Percentiles rank a stretch among this genome's conserved stretches.
Conservation (phyloP, 2,888 invertebrate genomes). For the Lasioglossum morio region DNA sequence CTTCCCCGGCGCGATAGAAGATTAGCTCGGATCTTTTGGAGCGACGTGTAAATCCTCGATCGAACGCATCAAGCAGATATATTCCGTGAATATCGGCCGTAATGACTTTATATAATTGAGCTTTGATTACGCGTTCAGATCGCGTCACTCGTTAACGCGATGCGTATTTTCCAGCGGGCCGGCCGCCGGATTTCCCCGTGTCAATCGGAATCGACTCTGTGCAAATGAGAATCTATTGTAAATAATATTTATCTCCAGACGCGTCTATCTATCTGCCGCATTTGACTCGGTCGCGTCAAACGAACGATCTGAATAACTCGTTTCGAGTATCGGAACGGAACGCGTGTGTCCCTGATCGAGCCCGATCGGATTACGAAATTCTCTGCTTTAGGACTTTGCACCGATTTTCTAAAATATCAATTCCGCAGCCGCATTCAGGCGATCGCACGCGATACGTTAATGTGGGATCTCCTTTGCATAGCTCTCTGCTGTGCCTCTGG, state of each 20-base stretch:
- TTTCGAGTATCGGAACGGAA: not conserved
- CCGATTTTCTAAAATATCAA: not conserved
- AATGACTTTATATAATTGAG: conserved; percentile 45
- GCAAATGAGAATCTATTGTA: conserved; percentile 4
- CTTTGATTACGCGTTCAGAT: conserved; percentile 37
- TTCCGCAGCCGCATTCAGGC: not conserved
- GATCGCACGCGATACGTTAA: not conserved
- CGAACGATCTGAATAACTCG: not conserved
- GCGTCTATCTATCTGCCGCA: not conserved
- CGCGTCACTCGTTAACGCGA: conserved; percentile 30
- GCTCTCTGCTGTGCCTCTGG: too few species aligned
- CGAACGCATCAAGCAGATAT: not conserved
- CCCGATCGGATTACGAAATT: not conserved
- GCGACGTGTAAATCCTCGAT: not conserved
- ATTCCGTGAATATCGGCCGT: not conserved
- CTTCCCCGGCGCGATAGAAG: not conserved
- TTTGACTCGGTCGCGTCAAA: not conserved
- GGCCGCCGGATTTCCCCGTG: conserved; percentile 25
- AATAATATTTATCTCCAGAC: conserved; percentile 5
- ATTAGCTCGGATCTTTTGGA: not conserved
- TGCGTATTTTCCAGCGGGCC: conserved; percentile 36
- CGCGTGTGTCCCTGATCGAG: not conserved
- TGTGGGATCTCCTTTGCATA: too few species aligned
- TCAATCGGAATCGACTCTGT: not conserved
- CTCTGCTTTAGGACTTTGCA: not conserved